Conservation (phyloP, 2,113 vertebrate species). For the Bambusicola thoracicus region DNA sequence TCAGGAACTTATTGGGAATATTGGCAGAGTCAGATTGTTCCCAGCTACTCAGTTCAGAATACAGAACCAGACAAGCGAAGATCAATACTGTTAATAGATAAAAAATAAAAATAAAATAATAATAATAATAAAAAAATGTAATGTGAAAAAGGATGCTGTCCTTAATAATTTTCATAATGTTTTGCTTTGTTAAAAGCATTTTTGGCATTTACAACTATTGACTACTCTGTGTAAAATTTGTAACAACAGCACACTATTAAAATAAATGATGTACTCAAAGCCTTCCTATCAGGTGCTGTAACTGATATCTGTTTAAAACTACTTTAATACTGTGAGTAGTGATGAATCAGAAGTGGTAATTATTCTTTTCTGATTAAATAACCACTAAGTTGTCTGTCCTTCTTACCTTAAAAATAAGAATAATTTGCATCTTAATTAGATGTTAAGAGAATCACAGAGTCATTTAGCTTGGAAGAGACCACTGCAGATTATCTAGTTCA, state of each 20-base stretch:
- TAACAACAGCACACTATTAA: not conserved
- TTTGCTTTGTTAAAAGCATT: not conserved
- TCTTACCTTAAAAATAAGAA: not conserved
- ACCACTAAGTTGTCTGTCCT: not conserved
- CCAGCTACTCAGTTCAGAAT: not conserved
- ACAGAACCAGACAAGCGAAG: not conserved
- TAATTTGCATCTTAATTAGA: not conserved
- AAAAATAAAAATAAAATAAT: too few relatives aligned
- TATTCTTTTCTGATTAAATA: not conserved
- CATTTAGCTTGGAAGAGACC: not conserved
- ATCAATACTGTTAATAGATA: not conserved
- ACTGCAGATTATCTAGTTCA: not conserved
- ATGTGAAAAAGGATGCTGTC: not conserved
- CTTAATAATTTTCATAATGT: not conserved
- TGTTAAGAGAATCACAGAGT: not conserved
- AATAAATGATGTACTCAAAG: not conserved
- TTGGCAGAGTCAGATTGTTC: not conserved
- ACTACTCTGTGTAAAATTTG: not conserved
- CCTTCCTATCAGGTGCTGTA: not conserved
- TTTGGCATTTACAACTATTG: not conserved
- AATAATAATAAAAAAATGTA: not conserved
- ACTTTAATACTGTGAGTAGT: not conserved
- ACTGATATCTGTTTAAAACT: not conserved
- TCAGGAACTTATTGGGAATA: not conserved
- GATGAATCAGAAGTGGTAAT: not conserved